These are phyloP conservation scores for Anorthoa munda DNA, from an alignment of 2,888 invertebrate genomes.

Conservation along the genomic window DNA sequence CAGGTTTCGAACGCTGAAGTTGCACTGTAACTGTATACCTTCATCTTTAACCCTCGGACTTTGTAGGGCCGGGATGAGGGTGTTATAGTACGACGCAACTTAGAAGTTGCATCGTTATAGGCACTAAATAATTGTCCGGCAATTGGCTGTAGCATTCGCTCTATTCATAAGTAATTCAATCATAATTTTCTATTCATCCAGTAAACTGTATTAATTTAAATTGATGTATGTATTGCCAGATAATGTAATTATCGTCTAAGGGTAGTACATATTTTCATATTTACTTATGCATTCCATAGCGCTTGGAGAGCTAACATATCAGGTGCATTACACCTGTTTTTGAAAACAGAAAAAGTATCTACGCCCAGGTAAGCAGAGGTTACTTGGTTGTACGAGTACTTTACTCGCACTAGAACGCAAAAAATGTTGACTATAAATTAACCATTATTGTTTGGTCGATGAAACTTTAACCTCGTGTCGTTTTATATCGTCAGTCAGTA, in stretches of 20 bases:
- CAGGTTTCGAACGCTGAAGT: constrained; percentile 12
- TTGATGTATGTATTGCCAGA: too few species aligned
- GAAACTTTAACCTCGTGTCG: constrained; percentile 9
- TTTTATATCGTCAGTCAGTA: neutral
- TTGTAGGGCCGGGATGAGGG: neutral
- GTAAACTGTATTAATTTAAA: too few species aligned
- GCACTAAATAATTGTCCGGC: neutral
- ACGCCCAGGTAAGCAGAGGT: too few species aligned
- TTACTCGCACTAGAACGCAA: neutral
- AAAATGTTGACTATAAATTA: neutral
- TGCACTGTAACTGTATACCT: constrained; percentile 47
- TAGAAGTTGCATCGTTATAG: neutral
- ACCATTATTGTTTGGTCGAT: neutral
- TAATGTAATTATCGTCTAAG: too few species aligned
- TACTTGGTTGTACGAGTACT: too few species aligned
- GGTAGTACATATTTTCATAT: too few species aligned
- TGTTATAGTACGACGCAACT: neutral
- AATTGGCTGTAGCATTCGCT: too few species aligned
- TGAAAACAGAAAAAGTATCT: neutral
- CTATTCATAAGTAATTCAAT: too few species aligned
- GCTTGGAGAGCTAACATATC: too few species aligned
- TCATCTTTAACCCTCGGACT: constrained; percentile 37
- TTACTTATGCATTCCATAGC: too few species aligned
- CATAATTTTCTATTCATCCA: too few species aligned
- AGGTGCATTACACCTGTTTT: too few species aligned